Evolutionary conservation across 1,140 invertebrate species (phyloP).

Genomic region (Manduca sexta): DNA sequence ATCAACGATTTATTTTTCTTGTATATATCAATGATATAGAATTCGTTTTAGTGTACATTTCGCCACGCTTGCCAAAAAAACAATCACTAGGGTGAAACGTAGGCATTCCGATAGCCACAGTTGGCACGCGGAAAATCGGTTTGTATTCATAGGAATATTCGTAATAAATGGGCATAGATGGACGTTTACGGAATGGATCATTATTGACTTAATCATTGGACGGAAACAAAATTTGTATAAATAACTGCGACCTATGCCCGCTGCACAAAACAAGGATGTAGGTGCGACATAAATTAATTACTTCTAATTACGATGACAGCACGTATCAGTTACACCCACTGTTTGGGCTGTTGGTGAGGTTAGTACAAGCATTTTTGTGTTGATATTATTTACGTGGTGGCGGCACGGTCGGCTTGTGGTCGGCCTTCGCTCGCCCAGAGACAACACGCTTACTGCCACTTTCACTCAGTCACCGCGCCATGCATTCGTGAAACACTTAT

Average conservation of each 20-base stretch:
- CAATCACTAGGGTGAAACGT: too few relatives aligned
- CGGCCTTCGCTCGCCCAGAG: constrained; percentile 55
- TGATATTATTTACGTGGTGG: constrained; percentile 45
- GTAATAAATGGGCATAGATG: too few relatives aligned
- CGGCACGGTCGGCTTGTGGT: constrained; percentile 22
- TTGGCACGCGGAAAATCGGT: too few relatives aligned
- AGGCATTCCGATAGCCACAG: too few relatives aligned
- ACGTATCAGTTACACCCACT: too few relatives aligned
- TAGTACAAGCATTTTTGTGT: constrained; percentile 28
- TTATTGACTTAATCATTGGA: too few relatives aligned
- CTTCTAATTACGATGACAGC: constrained; percentile 11
- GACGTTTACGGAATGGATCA: too few relatives aligned
- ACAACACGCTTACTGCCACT: constrained; percentile 56
- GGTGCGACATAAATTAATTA: neutral
- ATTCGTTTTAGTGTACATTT: too few relatives aligned
- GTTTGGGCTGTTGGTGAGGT: neutral
- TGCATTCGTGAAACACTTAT: constrained; percentile 32
- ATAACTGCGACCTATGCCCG: neutral
- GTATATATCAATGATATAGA: too few relatives aligned
- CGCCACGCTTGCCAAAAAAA: too few relatives aligned
- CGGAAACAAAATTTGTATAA: neutral
- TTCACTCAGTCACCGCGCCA: constrained; percentile 51
- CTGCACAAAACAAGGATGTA: constrained; percentile 2
- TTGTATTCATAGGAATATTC: too few relatives aligned
- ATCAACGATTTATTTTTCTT: too few relatives aligned